A percentile compares a stretch with the other conserved stretches of the same genome.
phyloP scores from a whole-genome alignment of 2,888 invertebrate species.

The Camponotus fellah region DNA sequence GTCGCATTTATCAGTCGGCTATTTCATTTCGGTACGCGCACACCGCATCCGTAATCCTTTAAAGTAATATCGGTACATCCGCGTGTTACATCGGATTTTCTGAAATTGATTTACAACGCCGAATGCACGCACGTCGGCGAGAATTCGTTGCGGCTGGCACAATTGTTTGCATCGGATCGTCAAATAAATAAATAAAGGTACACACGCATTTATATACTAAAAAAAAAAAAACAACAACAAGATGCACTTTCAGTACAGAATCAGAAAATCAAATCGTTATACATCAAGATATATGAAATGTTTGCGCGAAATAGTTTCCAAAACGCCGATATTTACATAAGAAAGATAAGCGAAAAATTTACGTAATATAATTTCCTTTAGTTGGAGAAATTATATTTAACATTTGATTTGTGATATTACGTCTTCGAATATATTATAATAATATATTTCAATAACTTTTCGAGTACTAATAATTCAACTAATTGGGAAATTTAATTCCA shows the following conservation, averaged over 20 bases:
- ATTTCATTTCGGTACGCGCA: slow-evolving; percentile 48
- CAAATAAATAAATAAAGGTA: slow-evolving; percentile 42
- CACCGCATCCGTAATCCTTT: slow-evolving; percentile 45
- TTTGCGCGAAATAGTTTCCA: not conserved
- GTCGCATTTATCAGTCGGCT: slow-evolving; percentile 47
- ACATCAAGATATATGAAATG: not conserved
- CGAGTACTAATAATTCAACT: not conserved
- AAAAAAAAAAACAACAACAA: not conserved
- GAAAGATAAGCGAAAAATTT: not conserved
- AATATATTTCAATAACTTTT: not conserved
- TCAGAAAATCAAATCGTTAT: not conserved
- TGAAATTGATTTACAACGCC: slow-evolving; percentile 45
- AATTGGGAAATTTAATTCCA: slow-evolving; percentile 11
- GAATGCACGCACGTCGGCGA: slow-evolving; percentile 15
- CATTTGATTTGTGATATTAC: not conserved
- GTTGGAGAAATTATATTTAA: not conserved
- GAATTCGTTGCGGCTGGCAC: not conserved
- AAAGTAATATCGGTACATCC: slow-evolving; percentile 45
- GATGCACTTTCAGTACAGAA: not conserved
- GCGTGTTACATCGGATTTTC: slow-evolving; percentile 37
- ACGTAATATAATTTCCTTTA: not conserved
- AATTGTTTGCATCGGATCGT: not conserved
- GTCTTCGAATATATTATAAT: not conserved
- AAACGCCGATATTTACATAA: not conserved
- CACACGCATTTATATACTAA: not conserved